Conservation (phyloP, 1,140 invertebrate species). For the Drosophila nannoptera region DNA sequence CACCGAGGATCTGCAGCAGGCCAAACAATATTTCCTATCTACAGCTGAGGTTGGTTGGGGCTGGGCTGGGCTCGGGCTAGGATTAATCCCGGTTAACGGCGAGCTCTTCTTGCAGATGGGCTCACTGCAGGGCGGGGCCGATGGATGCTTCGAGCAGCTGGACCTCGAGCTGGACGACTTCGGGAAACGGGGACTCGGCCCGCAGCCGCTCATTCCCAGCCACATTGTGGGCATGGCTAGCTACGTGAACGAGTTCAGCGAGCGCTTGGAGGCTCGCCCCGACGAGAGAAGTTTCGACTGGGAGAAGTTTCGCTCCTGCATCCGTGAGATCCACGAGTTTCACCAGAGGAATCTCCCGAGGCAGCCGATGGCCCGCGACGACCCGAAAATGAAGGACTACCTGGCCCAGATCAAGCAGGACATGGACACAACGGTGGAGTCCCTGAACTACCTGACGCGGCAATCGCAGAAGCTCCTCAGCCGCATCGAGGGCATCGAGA, state of each 20-base stretch:
- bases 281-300: constrained; percentile 35
- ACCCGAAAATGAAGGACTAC: not conserved
- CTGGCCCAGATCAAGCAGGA: not conserved
- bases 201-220: not conserved
- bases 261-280: constrained; percentile 17
- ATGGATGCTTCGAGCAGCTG: too few relatives aligned
- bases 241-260: constrained; percentile 40
- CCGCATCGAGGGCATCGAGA: constrained; percentile 8
- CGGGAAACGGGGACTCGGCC: too few relatives aligned
- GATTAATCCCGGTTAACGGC: too few relatives aligned
- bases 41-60: too few relatives aligned
- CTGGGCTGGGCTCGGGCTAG: too few relatives aligned
- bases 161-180: too few relatives aligned
- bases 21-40: too few relatives aligned
- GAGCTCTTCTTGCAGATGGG: too few relatives aligned
- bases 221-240: constrained; percentile 15
- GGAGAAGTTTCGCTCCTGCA: constrained; percentile 34
- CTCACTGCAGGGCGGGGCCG: too few relatives aligned
- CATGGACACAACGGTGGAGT: not conserved
- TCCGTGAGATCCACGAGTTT: constrained; percentile 37
- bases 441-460: constrained; percentile 6
- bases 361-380: too few relatives aligned
- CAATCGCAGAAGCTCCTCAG: not conserved
- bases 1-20: too few relatives aligned
- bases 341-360: constrained; percentile 16